phyloP scores from a whole-genome alignment of 2,888 invertebrate genomes.

The Hedya salicella region DNA sequence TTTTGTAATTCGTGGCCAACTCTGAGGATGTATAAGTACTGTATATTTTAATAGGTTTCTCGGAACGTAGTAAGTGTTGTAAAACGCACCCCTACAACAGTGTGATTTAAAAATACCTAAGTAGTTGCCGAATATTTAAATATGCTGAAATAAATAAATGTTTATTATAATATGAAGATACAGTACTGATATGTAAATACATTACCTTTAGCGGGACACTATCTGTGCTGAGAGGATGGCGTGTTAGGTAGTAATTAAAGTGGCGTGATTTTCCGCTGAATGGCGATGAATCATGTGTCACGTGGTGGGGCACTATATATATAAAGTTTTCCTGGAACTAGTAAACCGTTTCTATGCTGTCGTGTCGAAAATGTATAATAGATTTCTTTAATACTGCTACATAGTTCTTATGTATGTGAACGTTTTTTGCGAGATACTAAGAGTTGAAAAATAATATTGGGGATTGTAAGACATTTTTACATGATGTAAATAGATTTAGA shows the following conservation, averaged over 20 bases:
- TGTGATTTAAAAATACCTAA: too few species aligned
- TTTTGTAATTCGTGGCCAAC: too few species aligned
- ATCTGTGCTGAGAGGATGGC: constrained; percentile 57
- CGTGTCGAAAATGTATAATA: not conserved
- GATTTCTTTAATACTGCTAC: not conserved
- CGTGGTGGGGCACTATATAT: constrained; percentile 24
- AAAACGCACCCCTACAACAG: too few species aligned
- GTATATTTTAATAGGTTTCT: too few species aligned
- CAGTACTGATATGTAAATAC: not conserved
- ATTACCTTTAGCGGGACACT: not conserved
- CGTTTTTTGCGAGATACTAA: too few species aligned
- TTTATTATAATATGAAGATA: not conserved
- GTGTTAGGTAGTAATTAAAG: constrained; percentile 80
- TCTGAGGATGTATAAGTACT: too few species aligned
- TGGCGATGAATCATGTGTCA: constrained; percentile 59
- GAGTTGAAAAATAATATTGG: too few species aligned
- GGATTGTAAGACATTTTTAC: too few species aligned
- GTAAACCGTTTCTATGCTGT: not conserved
- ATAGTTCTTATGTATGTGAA: constrained; percentile 4
- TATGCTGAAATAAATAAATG: too few species aligned
- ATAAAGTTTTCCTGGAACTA: constrained; percentile 11
- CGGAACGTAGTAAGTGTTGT: too few species aligned
- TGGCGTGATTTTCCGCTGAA: constrained; percentile 70
- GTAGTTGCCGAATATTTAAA: too few species aligned
- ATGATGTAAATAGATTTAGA: too few species aligned